Evolutionary conservation across 2,113 vertebrate species (phyloP).

Genomic region (Nycticryphes semicollaris): DNA sequence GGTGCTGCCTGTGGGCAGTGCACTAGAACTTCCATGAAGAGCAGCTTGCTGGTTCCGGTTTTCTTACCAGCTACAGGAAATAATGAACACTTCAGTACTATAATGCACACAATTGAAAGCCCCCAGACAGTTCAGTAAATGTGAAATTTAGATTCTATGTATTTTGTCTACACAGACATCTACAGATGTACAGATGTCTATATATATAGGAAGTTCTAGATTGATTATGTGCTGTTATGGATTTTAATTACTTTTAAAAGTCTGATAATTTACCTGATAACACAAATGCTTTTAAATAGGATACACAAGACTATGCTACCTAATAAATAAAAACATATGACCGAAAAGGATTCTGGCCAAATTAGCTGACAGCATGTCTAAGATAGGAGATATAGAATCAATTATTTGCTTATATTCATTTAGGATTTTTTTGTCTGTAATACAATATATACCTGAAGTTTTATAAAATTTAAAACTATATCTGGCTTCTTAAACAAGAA

Average conservation of each 20-base stretch:
- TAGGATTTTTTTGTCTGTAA: neutral
- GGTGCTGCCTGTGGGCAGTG: neutral
- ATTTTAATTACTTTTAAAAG: neutral
- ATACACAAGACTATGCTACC: neutral
- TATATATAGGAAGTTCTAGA: neutral
- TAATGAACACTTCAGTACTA: neutral
- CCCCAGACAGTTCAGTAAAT: neutral
- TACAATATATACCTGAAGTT: neutral
- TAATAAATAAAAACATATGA: neutral
- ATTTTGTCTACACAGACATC: neutral
- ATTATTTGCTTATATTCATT: neutral
- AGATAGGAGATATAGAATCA: neutral
- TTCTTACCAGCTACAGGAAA: neutral
- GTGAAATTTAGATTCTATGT: neutral
- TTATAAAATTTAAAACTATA: neutral
- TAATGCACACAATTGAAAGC: neutral
- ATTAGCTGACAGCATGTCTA: neutral
- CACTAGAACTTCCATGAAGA: neutral
- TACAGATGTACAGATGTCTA: neutral
- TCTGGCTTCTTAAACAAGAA: neutral
- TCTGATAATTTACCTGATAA: neutral
- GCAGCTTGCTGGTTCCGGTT: neutral
- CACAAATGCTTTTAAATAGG: neutral
- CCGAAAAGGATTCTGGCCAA: neutral
- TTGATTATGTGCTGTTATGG: neutral